Conservation (phyloP, 2,113 vertebrate genomes). For the Bombycilla garrulus region DNA sequence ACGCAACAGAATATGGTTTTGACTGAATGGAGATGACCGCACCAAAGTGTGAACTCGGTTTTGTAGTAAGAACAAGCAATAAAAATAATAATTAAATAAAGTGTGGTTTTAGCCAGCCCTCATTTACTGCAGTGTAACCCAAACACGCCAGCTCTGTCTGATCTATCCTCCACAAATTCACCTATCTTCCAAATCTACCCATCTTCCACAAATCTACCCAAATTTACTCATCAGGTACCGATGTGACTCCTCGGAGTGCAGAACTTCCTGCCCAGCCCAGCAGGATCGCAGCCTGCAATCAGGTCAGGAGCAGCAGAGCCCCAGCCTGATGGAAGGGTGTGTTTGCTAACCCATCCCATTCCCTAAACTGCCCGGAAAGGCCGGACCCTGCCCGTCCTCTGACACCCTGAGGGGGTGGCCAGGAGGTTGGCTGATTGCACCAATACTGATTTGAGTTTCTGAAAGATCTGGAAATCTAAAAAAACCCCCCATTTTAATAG, state of each 20-base stretch:
- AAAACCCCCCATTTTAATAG: neutral
- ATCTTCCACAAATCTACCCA: neutral
- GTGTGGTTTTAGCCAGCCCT: neutral
- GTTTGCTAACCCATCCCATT: neutral
- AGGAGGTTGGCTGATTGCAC: neutral
- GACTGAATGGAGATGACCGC: neutral
- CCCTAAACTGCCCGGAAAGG: neutral
- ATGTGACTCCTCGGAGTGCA: neutral
- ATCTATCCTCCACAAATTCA: too few relatives aligned
- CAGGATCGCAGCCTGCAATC: neutral
- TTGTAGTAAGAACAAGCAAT: neutral
- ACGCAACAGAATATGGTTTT: neutral
- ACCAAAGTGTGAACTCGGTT: neutral
- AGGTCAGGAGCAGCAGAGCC: neutral
- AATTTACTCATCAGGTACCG: neutral
- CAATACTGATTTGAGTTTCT: neutral
- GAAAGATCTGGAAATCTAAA: neutral
- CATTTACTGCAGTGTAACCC: rapidly evolving
- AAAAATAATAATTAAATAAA: neutral
- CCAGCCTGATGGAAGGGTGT: neutral
- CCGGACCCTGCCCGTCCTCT: neutral
- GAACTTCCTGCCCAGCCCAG: neutral
- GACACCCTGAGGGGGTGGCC: neutral
- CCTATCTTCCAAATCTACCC: too few relatives aligned
- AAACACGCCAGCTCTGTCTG: neutral